Conservation (phyloP, 2,113 vertebrate genomes). For the Brienomyrus longianalis region DNA sequence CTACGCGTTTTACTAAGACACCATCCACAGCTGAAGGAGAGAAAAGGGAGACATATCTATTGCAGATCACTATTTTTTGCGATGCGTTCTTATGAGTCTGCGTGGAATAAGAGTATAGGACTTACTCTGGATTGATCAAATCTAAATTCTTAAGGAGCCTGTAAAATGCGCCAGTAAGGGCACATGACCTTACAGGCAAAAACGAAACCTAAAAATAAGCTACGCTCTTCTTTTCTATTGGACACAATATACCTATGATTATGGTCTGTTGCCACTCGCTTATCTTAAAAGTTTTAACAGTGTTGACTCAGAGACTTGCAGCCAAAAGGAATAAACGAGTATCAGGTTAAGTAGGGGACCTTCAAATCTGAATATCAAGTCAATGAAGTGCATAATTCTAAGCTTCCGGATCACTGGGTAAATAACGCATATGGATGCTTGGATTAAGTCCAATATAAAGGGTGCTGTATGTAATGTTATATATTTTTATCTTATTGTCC, state of each 20-base stretch:
- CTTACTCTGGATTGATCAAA: background rate
- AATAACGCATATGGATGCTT: background rate
- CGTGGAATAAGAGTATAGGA: background rate
- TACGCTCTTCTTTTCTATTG: background rate
- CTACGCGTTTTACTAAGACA: background rate
- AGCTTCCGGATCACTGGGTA: background rate
- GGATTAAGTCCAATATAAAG: background rate
- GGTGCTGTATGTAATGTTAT: background rate
- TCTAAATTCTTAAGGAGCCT: background rate
- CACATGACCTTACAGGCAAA: background rate
- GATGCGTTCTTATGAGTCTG: background rate
- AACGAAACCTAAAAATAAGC: background rate
- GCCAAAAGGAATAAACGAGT: background rate
- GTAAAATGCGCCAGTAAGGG: background rate
- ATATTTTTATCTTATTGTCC: background rate
- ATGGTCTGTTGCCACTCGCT: background rate
- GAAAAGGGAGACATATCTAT: background rate
- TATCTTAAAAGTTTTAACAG: background rate
- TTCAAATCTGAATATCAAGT: background rate
- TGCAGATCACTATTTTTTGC: background rate
- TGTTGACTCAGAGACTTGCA: background rate
- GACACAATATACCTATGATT: background rate
- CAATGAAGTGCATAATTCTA: background rate
- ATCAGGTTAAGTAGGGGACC: background rate
- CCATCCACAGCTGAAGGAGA: background rate